Base-by-base conservation (phyloP, 1,140 invertebrate genomes). In the Drosophila ananassae region DNA sequence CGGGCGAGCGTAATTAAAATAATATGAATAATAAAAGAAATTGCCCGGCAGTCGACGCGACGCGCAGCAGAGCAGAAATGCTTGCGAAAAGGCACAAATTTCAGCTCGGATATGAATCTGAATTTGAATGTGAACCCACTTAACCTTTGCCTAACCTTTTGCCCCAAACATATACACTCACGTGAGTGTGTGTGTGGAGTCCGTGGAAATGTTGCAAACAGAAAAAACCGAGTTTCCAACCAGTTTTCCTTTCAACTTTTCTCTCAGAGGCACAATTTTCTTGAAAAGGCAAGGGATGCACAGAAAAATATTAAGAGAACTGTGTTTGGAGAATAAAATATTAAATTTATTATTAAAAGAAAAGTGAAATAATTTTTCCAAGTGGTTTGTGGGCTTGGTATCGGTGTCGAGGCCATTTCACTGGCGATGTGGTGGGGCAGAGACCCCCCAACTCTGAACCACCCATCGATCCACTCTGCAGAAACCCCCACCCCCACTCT, bases 11-110 rank as follows among this genome's bases (percentile, higher is more conserved):
- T 68, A 87, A 87, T 82, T 78, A 87, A 81, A 74, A 63, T 85
- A 85, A 71, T 82, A 85, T 82, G 62, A 78, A 72, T 63, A 78
- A 84, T 84, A 85, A 81, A 84, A 58, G 46, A 55, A 84, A 77
- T 80, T 85, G 62, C 61, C 48, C 37, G 59, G 39, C 76, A 37
- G 64, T 39, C 34, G 34, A 37, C 10, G 34, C 34, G 24, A 46
- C 37, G 46, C 41, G 32, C 73, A 73, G 52, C 76, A 28, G 59
- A 77, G 81, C 77, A 87, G 68, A 82, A 81, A 81, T 39, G 66
- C 67, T 84, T 62, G 81, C 77, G 62, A 77, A 79, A 79, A 80
- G 63, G 25, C 55, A 32, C 9, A 32, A 61, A 69, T 17, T 73
- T 56, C 21, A 47, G 12, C 59, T 79, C 17, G 54, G 47, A 57